Base-by-base conservation (phyloP, 2,797 vertebrate species). In the Gobio occitaniae region DNA sequence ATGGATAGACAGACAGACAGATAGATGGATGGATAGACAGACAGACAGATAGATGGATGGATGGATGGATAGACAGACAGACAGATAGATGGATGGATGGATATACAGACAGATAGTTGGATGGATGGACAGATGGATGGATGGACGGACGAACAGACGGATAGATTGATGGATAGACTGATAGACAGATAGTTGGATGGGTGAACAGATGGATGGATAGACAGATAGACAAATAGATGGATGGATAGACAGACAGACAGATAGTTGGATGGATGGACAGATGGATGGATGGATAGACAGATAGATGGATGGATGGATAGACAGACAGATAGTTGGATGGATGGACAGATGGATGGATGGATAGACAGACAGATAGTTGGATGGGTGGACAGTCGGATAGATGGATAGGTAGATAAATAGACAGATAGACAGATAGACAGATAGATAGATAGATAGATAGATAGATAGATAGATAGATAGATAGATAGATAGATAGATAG, bases 221-320 rank as follows among this genome's bases (percentile, higher is more conserved):
- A 13, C 1, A 1, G 13, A 50, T 4, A 7, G 48, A 6, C 16
- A 0, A 16, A 54, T 54, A 0, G 2, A 63, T 4, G 0, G 13
- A 32, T 6, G 0, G 13, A 32, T 16, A 6, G 12, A 15, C 32
- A 12, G 25, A 63, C 4, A 3, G 13, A 61, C n/a, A n/a, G n/a
- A n/a, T n/a, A n/a, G n/a, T n/a, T 12, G 12, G 56, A 10, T 10
- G 10, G 56, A 59, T 1, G 10, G 56, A 61, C 0, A 2, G 16
- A 25, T 4, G 3, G 56, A 59, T 4, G 3, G 56, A 59, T 2
- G 3, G n/a, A 61, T 6, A 7, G 16, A 52, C 2, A 17, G 59
- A 63, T 0, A 29, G 61, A 25, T 29, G 3, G n/a, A n/a, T 10
- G 54, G 32, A 32, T 0, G 12, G 56, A 59, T 3, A 1, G 19